Conservation (phyloP, 2,888 invertebrate genomes). For the Atrina japonica region DNA sequence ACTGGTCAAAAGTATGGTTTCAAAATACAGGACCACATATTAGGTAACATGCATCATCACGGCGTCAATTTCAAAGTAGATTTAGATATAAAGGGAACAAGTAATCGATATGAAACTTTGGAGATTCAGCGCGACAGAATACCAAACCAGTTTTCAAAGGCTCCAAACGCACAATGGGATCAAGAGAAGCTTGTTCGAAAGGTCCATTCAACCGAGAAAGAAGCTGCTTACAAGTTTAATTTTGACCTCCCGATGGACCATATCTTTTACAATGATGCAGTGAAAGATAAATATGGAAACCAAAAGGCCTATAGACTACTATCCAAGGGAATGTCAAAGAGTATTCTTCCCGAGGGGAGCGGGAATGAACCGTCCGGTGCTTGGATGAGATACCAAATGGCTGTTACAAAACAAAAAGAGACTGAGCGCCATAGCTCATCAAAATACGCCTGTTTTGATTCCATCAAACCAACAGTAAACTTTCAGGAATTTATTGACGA, state of each 20-base stretch:
- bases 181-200: slow-evolving; percentile 55
- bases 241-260: slow-evolving; percentile 69
- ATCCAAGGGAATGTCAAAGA: slow-evolving; percentile 62
- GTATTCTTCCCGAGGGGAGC: slow-evolving; percentile 53
- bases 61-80: slow-evolving; percentile 70
- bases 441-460: slow-evolving; percentile 63
- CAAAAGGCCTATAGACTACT: slow-evolving; percentile 66
- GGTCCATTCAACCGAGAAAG: slow-evolving; percentile 58
- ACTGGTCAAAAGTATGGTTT: slow-evolving; percentile 58
- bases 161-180: slow-evolving; percentile 40
- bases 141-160: slow-evolving; percentile 47
- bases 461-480: slow-evolving; percentile 56
- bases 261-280: slow-evolving; percentile 63
- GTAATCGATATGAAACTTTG: slow-evolving; percentile 71
- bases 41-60: slow-evolving; percentile 71
- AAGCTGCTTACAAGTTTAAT: slow-evolving; percentile 68
- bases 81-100: slow-evolving; percentile 66
- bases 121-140: slow-evolving; percentile 57
- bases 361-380: slow-evolving; percentile 59
- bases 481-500: slow-evolving; percentile 66
- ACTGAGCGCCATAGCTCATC: slow-evolving; percentile 65
- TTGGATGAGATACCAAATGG: slow-evolving; percentile 73
- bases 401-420: slow-evolving; percentile 69
- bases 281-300: slow-evolving; percentile 55
- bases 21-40: slow-evolving; percentile 58